Evolutionary conservation across 1,140 invertebrate species (phyloP), one percentile per base, ranked within the genome.

Genomic region (Hypothenemus hampei): DNA sequence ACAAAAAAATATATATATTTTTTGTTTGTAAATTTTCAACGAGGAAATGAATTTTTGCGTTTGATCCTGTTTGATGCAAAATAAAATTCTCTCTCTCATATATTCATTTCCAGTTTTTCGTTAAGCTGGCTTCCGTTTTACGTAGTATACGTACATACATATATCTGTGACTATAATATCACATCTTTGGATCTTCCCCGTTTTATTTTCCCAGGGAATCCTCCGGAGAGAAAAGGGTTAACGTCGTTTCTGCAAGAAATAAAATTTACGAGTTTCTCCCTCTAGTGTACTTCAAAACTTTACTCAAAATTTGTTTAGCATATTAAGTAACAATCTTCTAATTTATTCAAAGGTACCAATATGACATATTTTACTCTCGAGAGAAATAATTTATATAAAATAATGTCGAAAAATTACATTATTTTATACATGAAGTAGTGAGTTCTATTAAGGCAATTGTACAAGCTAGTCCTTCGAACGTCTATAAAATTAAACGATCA

Each of bases 261-360:
- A 55, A 47, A 55, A 55, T 55, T 55, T 55, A 47, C 37, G 44
- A 26, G 15, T 5, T 35, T 55, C 20, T 55, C 53, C 53, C 53
- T 40, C 35, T 36, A 47, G 53, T 31, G 29, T 43, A 23, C 44
- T 55, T 44, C 29, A 47, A 47, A 55, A 55, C 53, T 55, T 55
- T 40, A 15, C 22, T 26, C 18, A 47, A n/a, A 55, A 55, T 55
- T 46, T 55, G 44, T 47, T 55, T 43, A 55, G 53, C 53, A 55
- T 55, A 55, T 55, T 55, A 55, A 55, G 53, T 55, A 55, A 55
- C 53, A 47, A 48, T 55, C 44, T 55, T 39, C 24, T 55, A 55
- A 55, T 46, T 47, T 55, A 55, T 55, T 55, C 53, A 47, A 19
- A 23, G 37, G 44, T 55, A 46, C 16, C n/a, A n/a, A n/a, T n/a